Evolutionary conservation across 2,797 vertebrate species (phyloP).

Genomic region (Macrochelys suwanniensis): DNA sequence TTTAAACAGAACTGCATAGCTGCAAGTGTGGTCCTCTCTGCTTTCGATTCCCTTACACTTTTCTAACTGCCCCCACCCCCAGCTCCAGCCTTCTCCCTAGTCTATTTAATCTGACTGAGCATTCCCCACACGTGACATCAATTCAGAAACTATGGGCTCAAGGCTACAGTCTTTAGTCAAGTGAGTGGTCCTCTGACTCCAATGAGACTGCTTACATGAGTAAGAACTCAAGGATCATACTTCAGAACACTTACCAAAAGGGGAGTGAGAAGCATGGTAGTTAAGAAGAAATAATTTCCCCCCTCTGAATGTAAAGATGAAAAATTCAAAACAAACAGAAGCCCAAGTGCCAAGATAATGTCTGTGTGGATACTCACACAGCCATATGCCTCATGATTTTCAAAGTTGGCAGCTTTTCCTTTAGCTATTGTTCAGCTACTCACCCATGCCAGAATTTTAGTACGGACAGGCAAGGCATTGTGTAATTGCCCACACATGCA

Average conservation of each 20-base stretch:
- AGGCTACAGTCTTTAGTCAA: slow-evolving; percentile 45
- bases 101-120: slow-evolving; percentile 1
- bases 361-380: slow-evolving; percentile 28
- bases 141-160: background rate
- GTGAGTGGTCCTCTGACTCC: slow-evolving; percentile 48
- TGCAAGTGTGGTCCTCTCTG: background rate
- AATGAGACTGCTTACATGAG: slow-evolving; percentile 33
- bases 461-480: slow-evolving; percentile 43
- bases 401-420: slow-evolving; percentile 32
- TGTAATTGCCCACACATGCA: slow-evolving; percentile 57
- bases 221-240: slow-evolving; percentile 10
- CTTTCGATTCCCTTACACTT: background rate
- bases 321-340: slow-evolving; percentile 27
- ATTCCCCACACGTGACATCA: background rate
- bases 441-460: slow-evolving; percentile 54
- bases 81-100: background rate
- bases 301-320: rapidly evolving
- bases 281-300: rapidly evolving
- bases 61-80: background rate
- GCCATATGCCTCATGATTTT: slow-evolving; percentile 11
- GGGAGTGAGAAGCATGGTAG: rapidly evolving
- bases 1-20: background rate
- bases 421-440: slow-evolving; percentile 8
- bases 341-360: slow-evolving; percentile 4
- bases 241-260: background rate